phyloP scores from a whole-genome alignment of 2,797 vertebrate genomes.

The Ctenopoma kingsleyae region DNA sequence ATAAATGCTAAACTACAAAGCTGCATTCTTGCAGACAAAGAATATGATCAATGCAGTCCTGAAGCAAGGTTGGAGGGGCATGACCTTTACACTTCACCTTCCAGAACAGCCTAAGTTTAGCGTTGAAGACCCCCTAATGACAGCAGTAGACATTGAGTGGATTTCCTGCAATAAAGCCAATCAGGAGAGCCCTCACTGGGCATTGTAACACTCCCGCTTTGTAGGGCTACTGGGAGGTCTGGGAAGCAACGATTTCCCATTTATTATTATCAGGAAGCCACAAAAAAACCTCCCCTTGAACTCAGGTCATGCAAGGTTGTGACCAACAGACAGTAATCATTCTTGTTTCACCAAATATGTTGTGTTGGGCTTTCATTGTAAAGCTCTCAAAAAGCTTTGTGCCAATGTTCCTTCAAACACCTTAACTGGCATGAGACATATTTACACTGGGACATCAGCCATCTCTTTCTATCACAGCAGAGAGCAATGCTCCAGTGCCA shows the following conservation, averaged over 20 bases:
- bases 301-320: conserved; percentile 76
- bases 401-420: conserved; percentile 47
- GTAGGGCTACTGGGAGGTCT: conserved; percentile 83
- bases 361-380: conserved; percentile 6
- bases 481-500: conserved; percentile 57
- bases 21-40: conserved; percentile 69
- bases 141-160: conserved; percentile 76
- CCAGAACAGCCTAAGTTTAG: conserved; percentile 64
- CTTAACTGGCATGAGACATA: conserved; percentile 63
- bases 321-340: conserved; percentile 79
- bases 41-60: conserved; percentile 79
- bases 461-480: conserved; percentile 55
- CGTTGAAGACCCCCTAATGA: conserved; percentile 62
- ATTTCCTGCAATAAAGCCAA: conserved; percentile 88
- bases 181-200: conserved; percentile 76
- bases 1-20: conserved; percentile 61
- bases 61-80: conserved; percentile 75
- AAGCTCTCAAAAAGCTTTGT: conserved; percentile 7
- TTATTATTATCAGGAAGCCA: conserved; percentile 84
- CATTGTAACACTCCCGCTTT: conserved; percentile 83
- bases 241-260: conserved; percentile 87
- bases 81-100: conserved; percentile 68
- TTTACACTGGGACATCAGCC: conserved; percentile 66
- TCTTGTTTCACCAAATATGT: conserved; percentile 76
- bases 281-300: conserved; percentile 77